A percentile compares a stretch with the other conserved stretches of the same genome.
Evolutionary conservation across 1,140 invertebrate species (phyloP).

Genomic region (Nymphalis io): DNA sequence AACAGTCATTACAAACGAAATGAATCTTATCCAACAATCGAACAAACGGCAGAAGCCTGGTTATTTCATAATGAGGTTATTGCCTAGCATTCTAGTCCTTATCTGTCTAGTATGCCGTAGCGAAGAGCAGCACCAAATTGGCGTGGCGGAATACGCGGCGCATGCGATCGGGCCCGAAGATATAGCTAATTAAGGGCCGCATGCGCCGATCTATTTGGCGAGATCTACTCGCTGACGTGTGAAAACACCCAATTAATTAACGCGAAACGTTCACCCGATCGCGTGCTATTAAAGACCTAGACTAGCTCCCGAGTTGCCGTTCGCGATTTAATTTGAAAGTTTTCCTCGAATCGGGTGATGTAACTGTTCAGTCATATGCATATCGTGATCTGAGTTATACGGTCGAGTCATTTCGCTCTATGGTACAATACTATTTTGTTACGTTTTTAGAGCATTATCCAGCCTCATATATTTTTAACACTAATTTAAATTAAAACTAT

Average conservation of each 20-base stretch:
- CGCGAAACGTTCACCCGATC: constrained; percentile 59
- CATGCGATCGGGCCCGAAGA: constrained; percentile 65
- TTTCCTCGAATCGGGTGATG: constrained; percentile 46
- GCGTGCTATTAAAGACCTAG: constrained; percentile 57
- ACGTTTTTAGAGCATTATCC: not conserved
- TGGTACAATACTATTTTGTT: constrained; percentile 16
- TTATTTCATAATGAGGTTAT: constrained; percentile 81
- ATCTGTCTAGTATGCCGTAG: constrained; percentile 67
- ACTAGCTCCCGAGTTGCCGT: constrained; percentile 47
- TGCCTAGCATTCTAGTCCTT: constrained; percentile 74
- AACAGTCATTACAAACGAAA: constrained; percentile 57
- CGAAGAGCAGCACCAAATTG: constrained; percentile 74
- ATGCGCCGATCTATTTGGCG: constrained; percentile 75
- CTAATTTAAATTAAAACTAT: not conserved
- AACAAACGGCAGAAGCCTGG: constrained; percentile 61
- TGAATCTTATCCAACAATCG: constrained; percentile 61
- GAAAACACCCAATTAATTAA: constrained; percentile 81
- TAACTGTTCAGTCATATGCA: constrained; percentile 43
- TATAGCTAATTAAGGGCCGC: constrained; percentile 77
- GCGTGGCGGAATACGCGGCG: constrained; percentile 71
- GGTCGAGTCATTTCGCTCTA: not conserved
- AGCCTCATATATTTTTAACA: not conserved
- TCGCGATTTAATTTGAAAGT: constrained; percentile 49
- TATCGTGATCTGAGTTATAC: constrained; percentile 32
- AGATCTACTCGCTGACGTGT: constrained; percentile 78